phyloP scores from a whole-genome alignment of 2,113 vertebrate genomes.

The Cinclus cinclus region DNA sequence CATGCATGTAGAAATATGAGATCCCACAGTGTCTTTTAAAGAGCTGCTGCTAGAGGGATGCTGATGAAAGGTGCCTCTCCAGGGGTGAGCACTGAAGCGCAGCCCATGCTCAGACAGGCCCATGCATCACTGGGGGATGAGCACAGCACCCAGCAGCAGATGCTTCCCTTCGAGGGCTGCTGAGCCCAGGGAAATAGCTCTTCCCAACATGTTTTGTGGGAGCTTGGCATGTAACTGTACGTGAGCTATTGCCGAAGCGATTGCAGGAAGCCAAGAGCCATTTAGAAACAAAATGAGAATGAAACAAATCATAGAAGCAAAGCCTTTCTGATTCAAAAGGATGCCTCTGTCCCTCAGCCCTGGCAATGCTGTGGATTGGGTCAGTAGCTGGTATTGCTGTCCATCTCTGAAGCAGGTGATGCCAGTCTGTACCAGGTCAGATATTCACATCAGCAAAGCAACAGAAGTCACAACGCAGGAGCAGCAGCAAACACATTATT shows the following conservation, averaged over 20 bases:
- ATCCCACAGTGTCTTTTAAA: not conserved
- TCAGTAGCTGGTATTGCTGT: not conserved
- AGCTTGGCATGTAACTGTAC: not conserved
- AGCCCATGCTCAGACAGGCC: not conserved
- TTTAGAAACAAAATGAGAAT: constrained; percentile 29
- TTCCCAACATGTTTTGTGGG: not conserved
- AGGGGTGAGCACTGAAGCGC: not conserved
- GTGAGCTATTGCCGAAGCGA: not conserved
- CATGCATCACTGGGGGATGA: constrained; percentile 16
- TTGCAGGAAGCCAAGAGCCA: not conserved
- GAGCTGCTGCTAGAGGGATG: not conserved
- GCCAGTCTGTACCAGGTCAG: not conserved
- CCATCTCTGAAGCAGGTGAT: not conserved
- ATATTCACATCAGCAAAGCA: not conserved
- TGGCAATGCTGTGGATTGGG: fast-evolving
- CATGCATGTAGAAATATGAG: not conserved
- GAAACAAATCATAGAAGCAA: not conserved
- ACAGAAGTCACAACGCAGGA: not conserved
- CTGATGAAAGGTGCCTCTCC: not conserved
- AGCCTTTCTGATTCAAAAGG: not conserved
- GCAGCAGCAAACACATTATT: not conserved
- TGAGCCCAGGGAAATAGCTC: constrained; percentile 14
- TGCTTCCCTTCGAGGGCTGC: not conserved
- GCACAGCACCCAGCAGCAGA: not conserved
- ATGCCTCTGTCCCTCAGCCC: not conserved